Conservation (phyloP, 2,797 vertebrate genomes). For the Galagoides demidoff region DNA sequence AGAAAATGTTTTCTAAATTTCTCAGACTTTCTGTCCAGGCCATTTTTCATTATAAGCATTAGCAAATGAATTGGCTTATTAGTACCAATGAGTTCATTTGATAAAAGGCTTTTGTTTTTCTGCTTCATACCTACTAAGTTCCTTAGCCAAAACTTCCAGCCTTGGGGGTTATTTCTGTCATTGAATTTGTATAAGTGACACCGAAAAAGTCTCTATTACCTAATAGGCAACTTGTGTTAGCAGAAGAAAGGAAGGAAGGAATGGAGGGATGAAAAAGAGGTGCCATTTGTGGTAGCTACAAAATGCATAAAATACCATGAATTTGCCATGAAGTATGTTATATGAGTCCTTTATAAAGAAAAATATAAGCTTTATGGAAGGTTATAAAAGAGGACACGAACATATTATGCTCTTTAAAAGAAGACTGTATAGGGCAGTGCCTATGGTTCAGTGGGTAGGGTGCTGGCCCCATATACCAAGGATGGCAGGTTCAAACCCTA, state of each 20-base stretch:
- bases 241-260: not conserved
- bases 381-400: not conserved
- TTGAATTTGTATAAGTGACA: not conserved
- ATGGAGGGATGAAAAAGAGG: not conserved
- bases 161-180: conserved; percentile 1
- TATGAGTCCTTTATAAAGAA: conserved; percentile 15
- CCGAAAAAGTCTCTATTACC: not conserved
- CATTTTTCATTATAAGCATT: conserved; percentile 13
- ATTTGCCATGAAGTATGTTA: not conserved
- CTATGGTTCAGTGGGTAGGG: too few relatives aligned
- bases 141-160: not conserved
- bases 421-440: not conserved
- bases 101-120: conserved; percentile 28
- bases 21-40: not conserved
- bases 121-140: not conserved
- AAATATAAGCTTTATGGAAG: not conserved
- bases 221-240: not conserved
- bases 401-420: not conserved
- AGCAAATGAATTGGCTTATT: conserved; percentile 8
- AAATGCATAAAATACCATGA: conserved; percentile 10
- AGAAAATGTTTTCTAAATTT: not conserved
- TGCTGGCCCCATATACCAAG: too few relatives aligned
- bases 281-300: not conserved
- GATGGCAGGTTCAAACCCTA: too few relatives aligned
- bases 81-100: not conserved